A percentile compares a stretch with the other conserved stretches of the same genome.
phyloP scores from a whole-genome alignment of 92 coral and sea anemone species.

The Galaxea fascicularis region DNA sequence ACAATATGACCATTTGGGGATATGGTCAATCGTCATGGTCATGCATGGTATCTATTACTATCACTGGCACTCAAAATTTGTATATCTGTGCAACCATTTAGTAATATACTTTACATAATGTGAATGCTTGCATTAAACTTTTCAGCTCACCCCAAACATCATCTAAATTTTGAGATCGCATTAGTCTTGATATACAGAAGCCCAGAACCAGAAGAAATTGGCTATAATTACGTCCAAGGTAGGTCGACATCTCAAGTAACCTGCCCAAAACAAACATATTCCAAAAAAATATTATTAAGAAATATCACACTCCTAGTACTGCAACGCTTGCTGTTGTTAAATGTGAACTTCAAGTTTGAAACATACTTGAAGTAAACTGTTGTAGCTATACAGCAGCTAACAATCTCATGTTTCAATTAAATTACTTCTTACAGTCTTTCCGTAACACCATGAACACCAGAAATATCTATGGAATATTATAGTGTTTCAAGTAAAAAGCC shows the following conservation, averaged over 20 bases:
- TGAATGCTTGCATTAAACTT: constrained; percentile 3
- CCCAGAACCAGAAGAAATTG: constrained; percentile 1
- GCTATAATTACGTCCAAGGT: neutral
- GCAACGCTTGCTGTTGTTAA: neutral
- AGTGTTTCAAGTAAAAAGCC: no score
- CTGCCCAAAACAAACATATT: neutral
- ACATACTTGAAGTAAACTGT: neutral
- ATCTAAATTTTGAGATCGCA: neutral
- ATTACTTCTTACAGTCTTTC: no score
- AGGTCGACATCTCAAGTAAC: constrained; percentile 8
- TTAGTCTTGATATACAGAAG: neutral
- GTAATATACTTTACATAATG: neutral
- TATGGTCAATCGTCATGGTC: no score
- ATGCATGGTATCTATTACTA: neutral
- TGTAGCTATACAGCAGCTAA: neutral
- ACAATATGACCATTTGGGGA: neutral
- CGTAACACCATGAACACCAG: no score
- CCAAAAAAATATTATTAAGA: neutral
- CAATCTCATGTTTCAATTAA: neutral
- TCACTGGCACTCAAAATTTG: neutral
- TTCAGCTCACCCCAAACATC: constrained; percentile 17
- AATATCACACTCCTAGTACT: neutral
- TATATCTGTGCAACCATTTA: neutral
- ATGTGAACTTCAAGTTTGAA: neutral
- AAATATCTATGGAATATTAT: no score